These are phyloP conservation scores for Ryuthela nishihirai DNA, from an alignment of 2,888 invertebrate genomes.

Conservation along the genomic window DNA sequence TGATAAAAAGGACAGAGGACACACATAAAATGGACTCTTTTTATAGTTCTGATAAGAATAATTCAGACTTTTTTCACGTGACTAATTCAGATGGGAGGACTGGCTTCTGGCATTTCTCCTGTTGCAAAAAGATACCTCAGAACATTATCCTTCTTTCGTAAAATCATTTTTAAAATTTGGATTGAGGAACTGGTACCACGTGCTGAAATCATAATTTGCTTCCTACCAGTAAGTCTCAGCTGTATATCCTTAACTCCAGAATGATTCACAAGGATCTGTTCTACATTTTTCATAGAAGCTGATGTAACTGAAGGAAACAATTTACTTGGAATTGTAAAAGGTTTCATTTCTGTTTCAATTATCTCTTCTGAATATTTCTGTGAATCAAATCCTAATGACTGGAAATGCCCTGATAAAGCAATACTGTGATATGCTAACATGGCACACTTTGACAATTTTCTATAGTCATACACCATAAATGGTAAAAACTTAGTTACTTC, in stretches of 20 bases:
- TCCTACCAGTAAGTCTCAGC: conserved; percentile 10
- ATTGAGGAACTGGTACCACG: conserved; percentile 8
- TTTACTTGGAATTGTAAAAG: conserved; percentile 7
- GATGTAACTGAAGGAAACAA: conserved; percentile 3
- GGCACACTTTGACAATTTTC: conserved; percentile 8
- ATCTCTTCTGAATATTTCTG: not conserved
- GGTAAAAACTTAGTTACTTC: conserved; percentile 5
- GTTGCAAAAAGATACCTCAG: too few relatives aligned
- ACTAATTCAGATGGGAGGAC: too few relatives aligned
- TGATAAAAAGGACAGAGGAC: too few relatives aligned
- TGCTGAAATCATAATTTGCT: conserved; percentile 12
- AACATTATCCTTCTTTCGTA: conserved; percentile 23
- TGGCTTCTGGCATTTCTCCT: too few relatives aligned
- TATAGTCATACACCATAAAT: conserved; percentile 5
- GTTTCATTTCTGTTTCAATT: conserved; percentile 23
- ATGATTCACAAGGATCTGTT: not conserved
- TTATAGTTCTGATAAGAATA: too few relatives aligned
- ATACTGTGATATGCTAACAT: conserved; percentile 20
- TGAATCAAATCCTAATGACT: conserved; percentile 8
- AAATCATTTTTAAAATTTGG: conserved; percentile 11
- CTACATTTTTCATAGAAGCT: not conserved
- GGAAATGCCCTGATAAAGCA: conserved; percentile 15
- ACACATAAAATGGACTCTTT: too few relatives aligned
- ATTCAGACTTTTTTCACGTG: too few relatives aligned
- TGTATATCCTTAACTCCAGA: conserved; percentile 3